Base-by-base conservation (phyloP, 2,113 vertebrate species). In the Hirundichthys speculiger region DNA sequence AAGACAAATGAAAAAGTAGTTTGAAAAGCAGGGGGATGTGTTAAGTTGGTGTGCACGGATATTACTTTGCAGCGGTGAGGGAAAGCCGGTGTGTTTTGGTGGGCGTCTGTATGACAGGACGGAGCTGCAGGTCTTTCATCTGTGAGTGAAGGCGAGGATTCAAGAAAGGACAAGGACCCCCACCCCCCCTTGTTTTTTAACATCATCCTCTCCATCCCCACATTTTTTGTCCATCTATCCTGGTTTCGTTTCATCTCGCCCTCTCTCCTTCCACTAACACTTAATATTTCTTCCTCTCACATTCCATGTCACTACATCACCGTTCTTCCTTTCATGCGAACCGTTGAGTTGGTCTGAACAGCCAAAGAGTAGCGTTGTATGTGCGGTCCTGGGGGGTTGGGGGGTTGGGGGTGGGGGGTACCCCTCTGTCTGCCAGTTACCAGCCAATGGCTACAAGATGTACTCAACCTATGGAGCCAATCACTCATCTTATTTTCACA, bases 371-470 rank as follows among this genome's bases (percentile, higher is more conserved):
- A 41, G 27, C 75, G 22, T 22, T 58, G 25, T 51, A 24, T 63
- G 27, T 63, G 27, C 42, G 27, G 45, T 47, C 71, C 65, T 58
- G 11, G 30, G 66, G n/a, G n/a, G n/a, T n/a, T n/a, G n/a, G n/a
- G n/a, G n/a, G n/a, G n/a, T n/a, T n/a, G n/a, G n/a, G n/a, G n/a
- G n/a, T n/a, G n/a, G n/a, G n/a, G 61, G 64, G 59, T 57, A 74
- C 49, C 62, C 52, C 79, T 38, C 60, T 61, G 48, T 56, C 61
- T 65, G 79, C 45, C 25, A 63, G 41, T n/a, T n/a, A n/a, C n/a
- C n/a, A n/a, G 84, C 76, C 86, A 83, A 86, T 88, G 54, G 42
- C 66, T 90, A 75, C 87, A 91, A 90, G 86, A 89, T 92, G 87
- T 81, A 73, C 30, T 34, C 11, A 10, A 2, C 11, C 30, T 7